Evolutionary conservation across 2,113 vertebrate species (phyloP).

Genomic region (Buteo buteo): DNA sequence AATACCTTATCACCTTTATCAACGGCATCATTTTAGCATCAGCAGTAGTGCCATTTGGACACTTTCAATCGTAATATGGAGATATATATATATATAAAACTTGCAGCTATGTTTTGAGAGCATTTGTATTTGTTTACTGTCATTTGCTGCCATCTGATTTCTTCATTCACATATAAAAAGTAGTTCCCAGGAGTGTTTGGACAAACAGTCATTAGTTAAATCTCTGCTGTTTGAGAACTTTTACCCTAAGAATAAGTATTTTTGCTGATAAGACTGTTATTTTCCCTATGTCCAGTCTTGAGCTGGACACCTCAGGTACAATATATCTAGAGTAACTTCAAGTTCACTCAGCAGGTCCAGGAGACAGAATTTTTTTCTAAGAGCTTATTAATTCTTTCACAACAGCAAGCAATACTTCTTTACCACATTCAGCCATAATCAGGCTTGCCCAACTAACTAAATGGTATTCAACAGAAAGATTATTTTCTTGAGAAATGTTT

Average conservation of each 20-base stretch:
- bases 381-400: not conserved
- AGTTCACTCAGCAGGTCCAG: not conserved
- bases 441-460: not conserved
- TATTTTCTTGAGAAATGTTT: not conserved
- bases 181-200: not conserved
- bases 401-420: not conserved
- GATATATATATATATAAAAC: not conserved
- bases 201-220: not conserved
- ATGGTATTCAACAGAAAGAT: not conserved
- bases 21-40: not conserved
- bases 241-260: not conserved
- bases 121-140: not conserved
- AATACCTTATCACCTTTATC: not conserved
- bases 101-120: not conserved
- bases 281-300: not conserved
- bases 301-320: not conserved
- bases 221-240: not conserved
- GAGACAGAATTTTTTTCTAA: not conserved
- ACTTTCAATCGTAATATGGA: not conserved
- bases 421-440: not conserved
- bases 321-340: not conserved
- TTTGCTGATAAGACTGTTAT: not conserved
- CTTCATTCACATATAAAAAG: not conserved
- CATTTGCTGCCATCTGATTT: not conserved
- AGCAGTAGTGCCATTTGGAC: not conserved